phyloP scores from a whole-genome alignment of 2,797 vertebrate genomes.

The Acipenser ruthenus region DNA sequence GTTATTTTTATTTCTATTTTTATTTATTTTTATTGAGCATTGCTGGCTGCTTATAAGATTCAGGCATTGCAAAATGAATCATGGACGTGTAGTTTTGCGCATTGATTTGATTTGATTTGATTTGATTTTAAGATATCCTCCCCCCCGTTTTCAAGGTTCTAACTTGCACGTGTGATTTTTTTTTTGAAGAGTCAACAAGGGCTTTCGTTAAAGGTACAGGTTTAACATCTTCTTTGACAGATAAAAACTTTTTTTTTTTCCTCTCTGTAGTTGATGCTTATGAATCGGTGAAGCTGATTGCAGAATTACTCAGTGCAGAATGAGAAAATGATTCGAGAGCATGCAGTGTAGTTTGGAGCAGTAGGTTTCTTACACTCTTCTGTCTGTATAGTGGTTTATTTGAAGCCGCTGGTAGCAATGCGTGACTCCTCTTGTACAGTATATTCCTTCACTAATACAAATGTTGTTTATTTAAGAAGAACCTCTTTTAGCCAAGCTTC shows the following conservation, averaged over 20 bases:
- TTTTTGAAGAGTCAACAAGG: too few species aligned
- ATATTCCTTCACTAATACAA: slow-evolving; percentile 26
- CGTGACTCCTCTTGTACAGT: slow-evolving; percentile 6
- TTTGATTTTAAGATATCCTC: slow-evolving; percentile 1
- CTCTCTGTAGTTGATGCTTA: too few species aligned
- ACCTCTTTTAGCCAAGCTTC: slow-evolving; percentile 46
- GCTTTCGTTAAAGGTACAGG: too few species aligned
- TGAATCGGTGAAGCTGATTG: too few species aligned
- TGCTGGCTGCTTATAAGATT: slow-evolving; percentile 12
- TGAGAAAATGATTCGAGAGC: too few species aligned
- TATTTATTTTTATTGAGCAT: slow-evolving; percentile 17
- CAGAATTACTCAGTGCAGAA: too few species aligned
- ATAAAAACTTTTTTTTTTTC: too few species aligned
- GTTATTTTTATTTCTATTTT: slow-evolving; percentile 35
- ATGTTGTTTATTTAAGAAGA: slow-evolving; percentile 45
- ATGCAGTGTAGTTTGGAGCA: too few species aligned
- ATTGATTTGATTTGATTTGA: slow-evolving; percentile 17
- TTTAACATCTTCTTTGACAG: too few species aligned
- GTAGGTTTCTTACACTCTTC: too few species aligned
- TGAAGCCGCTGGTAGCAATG: slow-evolving; percentile 51
- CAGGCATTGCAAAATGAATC: slow-evolving; percentile 19
- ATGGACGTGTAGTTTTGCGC: slow-evolving; percentile 20
- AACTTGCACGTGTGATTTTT: too few species aligned
- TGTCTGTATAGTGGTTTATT: slow-evolving; percentile 41
- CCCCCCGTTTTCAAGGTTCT: too few species aligned